Percentiles rank a stretch among this genome's conserved stretches.
phyloP scores from a whole-genome alignment of 2,888 invertebrate species.

The Resseliella maxima region DNA sequence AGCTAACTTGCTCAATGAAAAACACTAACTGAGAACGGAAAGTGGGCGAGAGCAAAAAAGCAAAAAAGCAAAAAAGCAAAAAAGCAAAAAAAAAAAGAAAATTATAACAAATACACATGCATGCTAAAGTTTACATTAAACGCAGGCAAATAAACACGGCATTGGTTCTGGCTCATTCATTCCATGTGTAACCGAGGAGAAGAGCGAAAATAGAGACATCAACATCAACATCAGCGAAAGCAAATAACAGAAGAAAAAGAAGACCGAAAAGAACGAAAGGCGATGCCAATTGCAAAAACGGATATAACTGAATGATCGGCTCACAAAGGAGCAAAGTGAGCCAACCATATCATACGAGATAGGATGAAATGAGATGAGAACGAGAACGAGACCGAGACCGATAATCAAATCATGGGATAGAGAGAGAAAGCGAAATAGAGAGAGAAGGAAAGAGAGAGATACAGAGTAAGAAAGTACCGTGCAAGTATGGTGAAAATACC shows the following conservation, averaged over 20 bases:
- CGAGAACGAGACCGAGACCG: too few species aligned
- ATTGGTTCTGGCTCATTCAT: background rate
- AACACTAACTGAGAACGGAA: background rate
- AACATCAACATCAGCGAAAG: background rate
- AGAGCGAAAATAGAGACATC: background rate
- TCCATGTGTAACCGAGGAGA: background rate
- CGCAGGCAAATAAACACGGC: background rate
- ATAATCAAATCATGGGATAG: too few species aligned
- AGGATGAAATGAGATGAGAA: too few species aligned
- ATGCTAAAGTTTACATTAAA: background rate
- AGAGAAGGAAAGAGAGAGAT: background rate
- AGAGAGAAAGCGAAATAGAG: too few species aligned
- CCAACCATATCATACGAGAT: too few species aligned
- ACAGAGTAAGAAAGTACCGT: background rate
- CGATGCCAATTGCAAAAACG: background rate
- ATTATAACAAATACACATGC: background rate
- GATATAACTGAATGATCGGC: background rate
- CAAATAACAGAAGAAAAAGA: constrained; percentile 7
- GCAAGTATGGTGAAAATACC: background rate
- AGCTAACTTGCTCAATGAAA: constrained; percentile 20
- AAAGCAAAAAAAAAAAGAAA: background rate
- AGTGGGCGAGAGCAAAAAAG: background rate
- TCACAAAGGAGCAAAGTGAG: background rate
- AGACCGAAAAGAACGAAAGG: background rate
- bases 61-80: background rate